These are phyloP conservation scores for Capitella teleta DNA, from an alignment of 1,140 invertebrate genomes.

Conservation along the genomic window DNA sequence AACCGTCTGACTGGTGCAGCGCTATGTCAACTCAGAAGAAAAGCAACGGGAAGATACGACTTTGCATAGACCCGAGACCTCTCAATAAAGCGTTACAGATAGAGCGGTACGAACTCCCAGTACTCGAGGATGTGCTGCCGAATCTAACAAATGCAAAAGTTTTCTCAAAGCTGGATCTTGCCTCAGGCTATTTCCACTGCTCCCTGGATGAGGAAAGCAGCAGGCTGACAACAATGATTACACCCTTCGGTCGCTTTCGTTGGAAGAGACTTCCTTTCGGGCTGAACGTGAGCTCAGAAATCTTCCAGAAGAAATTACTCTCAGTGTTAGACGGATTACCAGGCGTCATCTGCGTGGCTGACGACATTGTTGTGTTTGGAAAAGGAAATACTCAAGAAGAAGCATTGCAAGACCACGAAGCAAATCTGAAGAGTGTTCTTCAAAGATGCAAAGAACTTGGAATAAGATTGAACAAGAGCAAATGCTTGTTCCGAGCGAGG, in stretches of 20 bases:
- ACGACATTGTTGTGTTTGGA: conserved; percentile 14
- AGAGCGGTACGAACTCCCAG: conserved; percentile 15
- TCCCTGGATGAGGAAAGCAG: conserved; percentile 18
- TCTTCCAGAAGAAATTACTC: conserved; percentile 27
- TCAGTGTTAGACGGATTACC: conserved; percentile 26
- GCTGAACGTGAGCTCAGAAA: conserved; percentile 16
- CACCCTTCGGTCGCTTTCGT: conserved; percentile 16
- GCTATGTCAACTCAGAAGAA: conserved; percentile 13
- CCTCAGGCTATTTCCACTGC: conserved; percentile 18
- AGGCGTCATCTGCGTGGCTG: conserved; percentile 35
- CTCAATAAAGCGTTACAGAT: conserved; percentile 17
- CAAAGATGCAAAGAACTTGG: conserved; percentile 23
- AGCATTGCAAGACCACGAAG: background rate
- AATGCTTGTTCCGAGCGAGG: conserved; percentile 10
- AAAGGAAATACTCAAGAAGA: too few species aligned
- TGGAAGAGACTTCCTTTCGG: conserved; percentile 17
- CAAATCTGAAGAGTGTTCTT: conserved; percentile 20
- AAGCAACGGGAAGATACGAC: conserved; percentile 11
- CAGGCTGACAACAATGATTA: conserved; percentile 16
- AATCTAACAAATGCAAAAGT: conserved; percentile 16
- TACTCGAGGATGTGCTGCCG: conserved; percentile 19
- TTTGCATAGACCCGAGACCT: conserved; percentile 19
- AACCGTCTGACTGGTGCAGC: background rate
- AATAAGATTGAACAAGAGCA: conserved; percentile 34
- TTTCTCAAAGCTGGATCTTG: conserved; percentile 17